Base-by-base conservation (phyloP, 1,140 invertebrate species). In the Conus betulinus region DNA sequence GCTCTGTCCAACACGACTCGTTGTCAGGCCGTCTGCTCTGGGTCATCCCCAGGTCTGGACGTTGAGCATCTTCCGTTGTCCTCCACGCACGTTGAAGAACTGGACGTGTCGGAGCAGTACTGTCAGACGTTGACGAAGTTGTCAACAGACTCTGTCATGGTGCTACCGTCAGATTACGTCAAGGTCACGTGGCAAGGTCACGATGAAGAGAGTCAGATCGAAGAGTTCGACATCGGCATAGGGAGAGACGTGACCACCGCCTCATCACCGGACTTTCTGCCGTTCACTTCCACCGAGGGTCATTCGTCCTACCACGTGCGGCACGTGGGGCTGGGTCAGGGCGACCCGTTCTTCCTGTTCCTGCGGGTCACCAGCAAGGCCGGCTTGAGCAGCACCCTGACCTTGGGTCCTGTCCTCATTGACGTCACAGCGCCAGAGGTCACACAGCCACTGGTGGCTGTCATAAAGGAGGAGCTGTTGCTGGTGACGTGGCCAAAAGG, bases 351-450 rank as follows among this genome's bases (percentile, higher is more conserved):
- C 76, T 92, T 90, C 85, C 39, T 90, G 17, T 87, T 91, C 60
- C 71, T 93, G 11, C 88, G 85, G 57, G 81, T 84, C 20, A 74
- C 87, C 7, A 93, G 89, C 87, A 93, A 91, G 85, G 91, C 92
- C 57, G 89, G 89, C 5, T 67, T 91, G 25, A 63, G 84, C 74
- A 85, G 82, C 0, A 67, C 76, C 17, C 63, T 89, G 15, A 76
- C 82, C 17, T 53, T 91, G 85, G 92, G 91, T 11, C 92, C 92
- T 20, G 39, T 93, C 23, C 52, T 92, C 23, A 91, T 92, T 17
- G 92, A 93, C 76, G 90, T 92, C 74, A 92, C 92, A 13, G 89
- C 91, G 0, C 92, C 92, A 10, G 51, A 83, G 7, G 84, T 86
- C 23, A 87, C 84, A 25, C 53, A n/a, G 52, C 81, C 25, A 11